These are phyloP conservation scores for Pristionchus exspectatus DNA, from an alignment of 2,888 invertebrate genomes.

Conservation along the genomic window DNA sequence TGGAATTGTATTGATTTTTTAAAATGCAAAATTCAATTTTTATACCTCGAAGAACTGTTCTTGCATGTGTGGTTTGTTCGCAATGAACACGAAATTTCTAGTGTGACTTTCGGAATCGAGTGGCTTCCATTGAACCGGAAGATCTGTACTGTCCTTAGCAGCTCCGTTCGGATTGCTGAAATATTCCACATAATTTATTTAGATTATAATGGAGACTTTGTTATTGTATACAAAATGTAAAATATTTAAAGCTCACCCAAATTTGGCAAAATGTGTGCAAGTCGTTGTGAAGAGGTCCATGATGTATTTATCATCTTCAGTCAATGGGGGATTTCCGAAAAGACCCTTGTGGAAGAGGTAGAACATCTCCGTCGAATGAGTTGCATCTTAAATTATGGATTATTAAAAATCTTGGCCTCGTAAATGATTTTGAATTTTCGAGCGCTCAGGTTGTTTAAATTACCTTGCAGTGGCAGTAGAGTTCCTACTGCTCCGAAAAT, in stretches of 20 bases:
- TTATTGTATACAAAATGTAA: too few species aligned
- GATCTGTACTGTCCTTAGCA: neutral
- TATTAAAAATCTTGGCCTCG: neutral
- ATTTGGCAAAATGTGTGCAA: constrained; percentile 17
- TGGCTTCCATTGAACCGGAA: constrained; percentile 12
- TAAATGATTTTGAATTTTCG: neutral
- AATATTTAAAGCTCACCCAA: neutral
- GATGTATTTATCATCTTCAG: neutral
- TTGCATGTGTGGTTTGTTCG: neutral
- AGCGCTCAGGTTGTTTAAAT: neutral
- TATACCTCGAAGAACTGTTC: constrained; percentile 26
- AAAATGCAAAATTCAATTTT: neutral
- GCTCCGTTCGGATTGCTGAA: constrained; percentile 26
- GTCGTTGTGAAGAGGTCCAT: neutral
- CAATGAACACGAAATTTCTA: neutral
- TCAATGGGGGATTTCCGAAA: neutral
- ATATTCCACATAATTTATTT: neutral
- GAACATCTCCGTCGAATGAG: neutral
- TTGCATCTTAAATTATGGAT: neutral
- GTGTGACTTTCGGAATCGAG: neutral
- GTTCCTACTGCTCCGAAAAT: neutral
- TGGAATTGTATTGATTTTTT: neutral
- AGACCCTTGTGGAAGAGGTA: constrained; percentile 30
- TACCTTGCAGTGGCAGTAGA: neutral
- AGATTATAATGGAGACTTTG: too few species aligned